phyloP scores from a whole-genome alignment of 1,140 invertebrate species.

The Phymorhynchus buccinoides region DNA sequence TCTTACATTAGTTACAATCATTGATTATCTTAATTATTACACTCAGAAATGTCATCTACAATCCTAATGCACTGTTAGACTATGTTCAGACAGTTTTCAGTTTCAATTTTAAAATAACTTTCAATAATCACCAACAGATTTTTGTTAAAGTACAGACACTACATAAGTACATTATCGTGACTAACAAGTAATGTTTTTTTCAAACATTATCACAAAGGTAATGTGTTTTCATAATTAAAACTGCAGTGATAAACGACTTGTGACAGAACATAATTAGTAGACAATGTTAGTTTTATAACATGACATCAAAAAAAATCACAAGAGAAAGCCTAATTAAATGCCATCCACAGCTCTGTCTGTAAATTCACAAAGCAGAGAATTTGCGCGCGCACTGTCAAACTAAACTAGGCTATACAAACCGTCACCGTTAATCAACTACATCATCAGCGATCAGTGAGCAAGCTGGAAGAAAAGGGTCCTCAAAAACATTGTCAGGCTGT shows the following conservation, averaged over 20 bases:
- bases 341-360: neutral
- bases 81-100: too few species aligned
- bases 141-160: too few species aligned
- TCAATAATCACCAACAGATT: neutral
- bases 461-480: slow-evolving; percentile 38
- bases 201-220: too few species aligned
- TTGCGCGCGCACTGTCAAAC: neutral
- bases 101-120: neutral
- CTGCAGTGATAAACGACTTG: neutral
- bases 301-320: neutral
- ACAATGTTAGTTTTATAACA: neutral
- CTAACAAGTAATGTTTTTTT: neutral
- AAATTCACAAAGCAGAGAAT: neutral
- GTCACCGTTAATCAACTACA: neutral
- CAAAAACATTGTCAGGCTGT: neutral
- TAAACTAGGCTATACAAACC: slow-evolving; percentile 19
- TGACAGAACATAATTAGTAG: neutral
- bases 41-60: too few species aligned
- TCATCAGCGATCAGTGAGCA: slow-evolving; percentile 32
- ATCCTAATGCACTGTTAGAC: too few species aligned
- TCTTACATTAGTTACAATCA: too few species aligned
- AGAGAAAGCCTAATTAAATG: too few species aligned
- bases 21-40: too few species aligned
- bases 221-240: too few species aligned
- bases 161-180: too few species aligned